Evolutionary conservation across 2,113 vertebrate species (phyloP), one percentile per base, ranked within the genome.

Genomic region (Poeciliopsis occidentalis): DNA sequence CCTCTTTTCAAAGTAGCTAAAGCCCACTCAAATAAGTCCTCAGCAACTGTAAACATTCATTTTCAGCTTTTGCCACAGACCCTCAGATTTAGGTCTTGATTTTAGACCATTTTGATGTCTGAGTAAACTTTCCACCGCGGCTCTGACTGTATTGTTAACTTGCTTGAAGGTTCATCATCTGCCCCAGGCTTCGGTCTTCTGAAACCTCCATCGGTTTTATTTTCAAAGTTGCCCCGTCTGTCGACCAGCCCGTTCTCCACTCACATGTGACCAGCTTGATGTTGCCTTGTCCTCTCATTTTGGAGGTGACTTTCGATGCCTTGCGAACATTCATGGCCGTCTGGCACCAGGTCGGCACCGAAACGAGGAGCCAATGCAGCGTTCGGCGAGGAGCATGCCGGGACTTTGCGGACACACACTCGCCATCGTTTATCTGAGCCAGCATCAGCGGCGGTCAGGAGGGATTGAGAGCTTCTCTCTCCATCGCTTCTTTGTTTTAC

Each of bases 401-500:
- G 51, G 51, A 57, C 69, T 82, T 83, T 72, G 78, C 27, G 74
- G 67, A 62, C 44, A 71, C 60, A 68, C 61, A 65, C 41, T 22
- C 0, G 12, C 75, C 39, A 41, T 24, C 67, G 73, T 31, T 41
- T n/a, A 70, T 75, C 61, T 60, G 11, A 71, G 75, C 76, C 32
- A 54, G 76, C 73, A 76, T 87, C 86, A 65, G 31, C 27, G 71
- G 67, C 37, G 62, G 75, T 82, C 76, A 74, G 74, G 64, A 34
- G 77, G 63, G 31, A 10, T 37, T 75, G 66, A 74, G 68, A 64
- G 60, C 73, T 30, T 77, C 77, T 83, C 67, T 84, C 65, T 91
- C 84, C 88, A 91, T 85, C 76, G 80, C 82, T 65, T 87, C 89
- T 91, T 93, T 94, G 93, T 94, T 87, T 85, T 67, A 34, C 71